Percentiles rank a stretch among this genome's conserved stretches.
Conservation (phyloP, 2,113 vertebrate genomes). For the Origma solitaria region DNA sequence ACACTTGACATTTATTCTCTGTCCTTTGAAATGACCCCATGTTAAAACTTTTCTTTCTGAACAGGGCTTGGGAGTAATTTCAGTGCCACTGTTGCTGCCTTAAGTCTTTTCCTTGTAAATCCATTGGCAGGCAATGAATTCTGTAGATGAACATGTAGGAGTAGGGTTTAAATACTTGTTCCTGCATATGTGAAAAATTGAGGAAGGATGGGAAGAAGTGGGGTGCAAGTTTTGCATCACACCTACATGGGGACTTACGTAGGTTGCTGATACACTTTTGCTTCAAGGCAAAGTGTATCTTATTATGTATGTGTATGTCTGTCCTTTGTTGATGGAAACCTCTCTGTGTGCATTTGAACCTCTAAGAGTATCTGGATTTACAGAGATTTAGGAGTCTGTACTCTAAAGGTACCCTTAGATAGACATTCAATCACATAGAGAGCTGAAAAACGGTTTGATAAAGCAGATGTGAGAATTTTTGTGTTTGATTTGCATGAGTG, state of each 20-base stretch:
- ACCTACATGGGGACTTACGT: not conserved
- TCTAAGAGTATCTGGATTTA: not conserved
- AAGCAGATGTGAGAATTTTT: not conserved
- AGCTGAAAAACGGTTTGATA: not conserved
- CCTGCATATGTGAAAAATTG: not conserved
- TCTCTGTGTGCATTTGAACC: not conserved
- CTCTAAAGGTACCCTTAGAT: not conserved
- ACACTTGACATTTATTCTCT: not conserved
- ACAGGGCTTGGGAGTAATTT: not conserved
- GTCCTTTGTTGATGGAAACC: not conserved
- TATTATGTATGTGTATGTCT: not conserved
- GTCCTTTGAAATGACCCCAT: not conserved
- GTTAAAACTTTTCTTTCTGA: not conserved
- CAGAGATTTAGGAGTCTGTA: not conserved
- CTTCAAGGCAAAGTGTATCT: not conserved
- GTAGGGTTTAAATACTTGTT: slow-evolving; percentile 11
- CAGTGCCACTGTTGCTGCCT: not conserved
- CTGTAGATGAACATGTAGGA: not conserved
- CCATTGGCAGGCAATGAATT: slow-evolving; percentile 4
- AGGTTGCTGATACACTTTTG: not conserved
- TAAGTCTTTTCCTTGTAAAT: not conserved
- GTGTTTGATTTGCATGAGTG: not conserved
- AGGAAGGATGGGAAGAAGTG: not conserved
- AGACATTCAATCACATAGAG: not conserved
- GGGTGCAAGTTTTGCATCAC: not conserved